Evolutionary conservation across 2,113 vertebrate genomes (phyloP).

Genomic region (Amia ocellicauda): DNA sequence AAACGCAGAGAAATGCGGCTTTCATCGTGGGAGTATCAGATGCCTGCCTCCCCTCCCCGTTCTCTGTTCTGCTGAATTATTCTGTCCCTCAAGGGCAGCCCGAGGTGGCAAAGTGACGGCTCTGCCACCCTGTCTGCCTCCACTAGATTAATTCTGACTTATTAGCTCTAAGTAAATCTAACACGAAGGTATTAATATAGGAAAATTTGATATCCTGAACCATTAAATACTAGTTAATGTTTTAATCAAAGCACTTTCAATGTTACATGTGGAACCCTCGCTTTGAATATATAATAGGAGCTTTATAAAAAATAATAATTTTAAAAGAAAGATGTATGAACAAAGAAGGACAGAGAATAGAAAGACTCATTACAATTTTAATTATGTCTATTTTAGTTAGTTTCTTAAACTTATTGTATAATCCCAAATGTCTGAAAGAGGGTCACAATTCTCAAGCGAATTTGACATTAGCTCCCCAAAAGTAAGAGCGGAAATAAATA

Average conservation of each 20-base stretch:
- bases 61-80: background rate
- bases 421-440: too few relatives aligned
- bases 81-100: slow-evolving; percentile 23
- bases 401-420: too few relatives aligned
- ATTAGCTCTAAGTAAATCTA: slow-evolving; percentile 66
- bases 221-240: slow-evolving; percentile 63
- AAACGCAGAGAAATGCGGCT: too few relatives aligned
- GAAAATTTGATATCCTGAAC: slow-evolving; percentile 65
- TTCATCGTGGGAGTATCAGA: background rate
- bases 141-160: slow-evolving; percentile 67
- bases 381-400: too few relatives aligned
- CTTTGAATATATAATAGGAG: slow-evolving; percentile 60
- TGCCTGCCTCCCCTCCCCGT: background rate
- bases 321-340: too few relatives aligned
- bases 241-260: slow-evolving; percentile 63
- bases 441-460: too few relatives aligned
- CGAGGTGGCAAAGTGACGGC: slow-evolving; percentile 61
- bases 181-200: slow-evolving; percentile 66
- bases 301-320: slow-evolving; percentile 40
- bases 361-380: too few relatives aligned
- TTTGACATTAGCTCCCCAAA: too few relatives aligned
- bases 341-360: too few relatives aligned
- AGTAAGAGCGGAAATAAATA: too few relatives aligned
- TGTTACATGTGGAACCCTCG: slow-evolving; percentile 54
- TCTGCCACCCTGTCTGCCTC: slow-evolving; percentile 48